A percentile compares a stretch with the other conserved stretches of the same genome.
phyloP scores from a whole-genome alignment of 2,797 vertebrate species.

The Acanthurus tractus region DNA sequence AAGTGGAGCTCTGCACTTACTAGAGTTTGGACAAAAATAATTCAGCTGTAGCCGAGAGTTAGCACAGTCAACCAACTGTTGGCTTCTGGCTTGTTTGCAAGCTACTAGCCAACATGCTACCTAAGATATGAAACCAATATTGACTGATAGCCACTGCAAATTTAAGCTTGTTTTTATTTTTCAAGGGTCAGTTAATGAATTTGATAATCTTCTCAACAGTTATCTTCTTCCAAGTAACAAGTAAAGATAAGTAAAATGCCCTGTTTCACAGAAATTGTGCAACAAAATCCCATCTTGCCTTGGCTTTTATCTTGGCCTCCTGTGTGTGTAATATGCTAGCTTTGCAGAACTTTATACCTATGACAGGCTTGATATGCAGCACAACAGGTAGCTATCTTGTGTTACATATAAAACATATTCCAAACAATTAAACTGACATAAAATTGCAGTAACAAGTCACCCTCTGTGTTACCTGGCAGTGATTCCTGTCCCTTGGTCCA shows the following conservation, averaged over 20 bases:
- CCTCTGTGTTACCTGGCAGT: no score
- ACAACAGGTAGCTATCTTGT: no score
- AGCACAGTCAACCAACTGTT: not conserved
- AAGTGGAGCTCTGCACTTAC: not conserved
- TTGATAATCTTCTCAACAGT: not conserved
- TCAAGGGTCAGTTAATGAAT: not conserved
- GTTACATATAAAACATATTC: no score
- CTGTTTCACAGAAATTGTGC: no score
- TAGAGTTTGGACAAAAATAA: not conserved
- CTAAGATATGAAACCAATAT: not conserved
- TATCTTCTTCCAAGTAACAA: not conserved
- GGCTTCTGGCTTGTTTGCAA: not conserved
- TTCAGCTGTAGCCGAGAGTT: conserved; percentile 1
- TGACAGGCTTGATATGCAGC: no score
- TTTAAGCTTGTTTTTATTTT: not conserved
- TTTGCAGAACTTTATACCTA: no score
- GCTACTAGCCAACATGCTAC: not conserved
- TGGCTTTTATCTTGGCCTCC: no score
- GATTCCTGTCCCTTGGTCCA: no score
- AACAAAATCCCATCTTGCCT: no score
- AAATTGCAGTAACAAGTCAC: no score
- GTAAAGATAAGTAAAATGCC: not conserved
- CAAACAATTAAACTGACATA: no score
- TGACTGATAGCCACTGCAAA: not conserved
- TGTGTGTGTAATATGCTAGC: no score